Percentiles rank a stretch among this genome's conserved stretches.
These are phyloP conservation scores for Enteromius viviparus DNA, from an alignment of 2,797 vertebrate species.

Conservation along the genomic window DNA sequence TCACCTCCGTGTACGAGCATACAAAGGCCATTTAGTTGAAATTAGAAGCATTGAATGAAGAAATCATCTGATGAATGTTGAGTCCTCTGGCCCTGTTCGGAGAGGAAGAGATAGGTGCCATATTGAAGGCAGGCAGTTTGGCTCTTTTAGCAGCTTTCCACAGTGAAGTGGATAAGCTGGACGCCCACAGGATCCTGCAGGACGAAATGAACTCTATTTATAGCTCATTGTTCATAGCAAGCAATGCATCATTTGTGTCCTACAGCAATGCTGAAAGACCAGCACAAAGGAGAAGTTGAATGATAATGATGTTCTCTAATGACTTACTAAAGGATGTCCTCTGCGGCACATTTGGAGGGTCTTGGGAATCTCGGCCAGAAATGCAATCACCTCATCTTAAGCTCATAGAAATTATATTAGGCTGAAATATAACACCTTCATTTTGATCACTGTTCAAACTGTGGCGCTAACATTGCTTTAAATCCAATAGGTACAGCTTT, in stretches of 20 bases:
- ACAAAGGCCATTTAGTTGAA: slow-evolving; percentile 37
- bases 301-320: slow-evolving; percentile 70
- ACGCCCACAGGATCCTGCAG: slow-evolving; percentile 42
- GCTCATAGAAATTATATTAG: slow-evolving; percentile 25
- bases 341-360: slow-evolving; percentile 22
- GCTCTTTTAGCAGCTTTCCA: slow-evolving; percentile 33
- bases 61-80: slow-evolving; percentile 23
- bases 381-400: slow-evolving; percentile 31
- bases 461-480: background rate
- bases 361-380: slow-evolving; percentile 23
- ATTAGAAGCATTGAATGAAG: slow-evolving; percentile 5
- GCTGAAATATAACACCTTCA: background rate
- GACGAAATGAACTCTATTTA: slow-evolving; percentile 68
- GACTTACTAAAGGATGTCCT: slow-evolving; percentile 56
- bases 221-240: slow-evolving; percentile 73
- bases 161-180: slow-evolving; percentile 39
- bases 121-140: slow-evolving; percentile 17
- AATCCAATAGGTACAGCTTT: background rate
- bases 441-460: slow-evolving; percentile 2
- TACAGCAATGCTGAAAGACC: slow-evolving; percentile 60
- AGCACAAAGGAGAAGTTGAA: slow-evolving; percentile 72
- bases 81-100: slow-evolving; percentile 8
- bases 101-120: slow-evolving; percentile 7
- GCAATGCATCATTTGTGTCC: slow-evolving; percentile 75
- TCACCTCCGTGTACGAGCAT: slow-evolving; percentile 1